Base-by-base conservation (phyloP, 1,140 invertebrate genomes). In the Onthophagus taurus region DNA sequence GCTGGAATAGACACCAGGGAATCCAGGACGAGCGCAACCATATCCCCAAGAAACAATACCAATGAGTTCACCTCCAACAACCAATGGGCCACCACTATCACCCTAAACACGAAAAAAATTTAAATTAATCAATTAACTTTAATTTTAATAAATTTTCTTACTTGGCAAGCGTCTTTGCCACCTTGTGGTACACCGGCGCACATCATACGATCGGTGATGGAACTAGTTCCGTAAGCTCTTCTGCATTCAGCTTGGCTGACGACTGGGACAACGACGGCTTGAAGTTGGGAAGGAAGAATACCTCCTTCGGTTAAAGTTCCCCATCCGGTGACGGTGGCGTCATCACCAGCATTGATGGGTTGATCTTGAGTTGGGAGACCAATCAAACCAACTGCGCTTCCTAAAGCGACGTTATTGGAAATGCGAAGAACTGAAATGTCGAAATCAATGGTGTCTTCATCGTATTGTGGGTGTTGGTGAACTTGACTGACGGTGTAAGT, bases 1-100 rank as follows among this genome's bases (percentile, higher is more conserved):
- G 33, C 67, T 62, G 7, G 75, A 72, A 50, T 78, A 79, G 3
- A 78, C 58, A 3, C 71, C 74, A 7, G 75, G 74, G 31, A 57
- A 45, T 14, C 55, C 51, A 1, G 49, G 48, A 3, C 47, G 45
- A 24, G 45, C 72, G 35, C 71, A 74, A 2, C 59, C 13, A 42
- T 50, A 55, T 17, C 73, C 73, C 21, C 71, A 55, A 20, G 72
- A 75, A 2, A 70, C 74, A 0, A 75, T 34, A 13, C 73, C 74
- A 12, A 72, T 48, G 1, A 72, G 48, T 18, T 51, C 55, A 45
- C 70, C 72, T 61, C 71, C 69, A 34, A 67, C 72, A 4, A 55
- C 50, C 47, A 13, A 42, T 14, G 70, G 69, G 16, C 71, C 72
- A 3, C 72, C 72, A 13, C 71, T 72, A 49, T 75, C 72, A 12